Evolutionary conservation across 2,797 vertebrate species (phyloP).

Genomic region (Artibeus lituratus): DNA sequence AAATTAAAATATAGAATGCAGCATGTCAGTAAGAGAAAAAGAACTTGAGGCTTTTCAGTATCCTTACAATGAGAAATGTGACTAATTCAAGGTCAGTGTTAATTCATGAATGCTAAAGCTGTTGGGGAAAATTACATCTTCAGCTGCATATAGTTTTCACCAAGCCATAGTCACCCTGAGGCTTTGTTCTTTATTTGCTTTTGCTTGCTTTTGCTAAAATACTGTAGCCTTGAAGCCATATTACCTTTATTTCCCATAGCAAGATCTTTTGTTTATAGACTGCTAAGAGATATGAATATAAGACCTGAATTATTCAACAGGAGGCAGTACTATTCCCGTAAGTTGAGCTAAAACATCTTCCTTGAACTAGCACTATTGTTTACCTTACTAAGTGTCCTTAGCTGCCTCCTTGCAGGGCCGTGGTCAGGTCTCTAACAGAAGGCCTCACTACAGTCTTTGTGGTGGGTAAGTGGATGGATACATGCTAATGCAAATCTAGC

Average conservation of each 20-base stretch:
- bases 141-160: neutral
- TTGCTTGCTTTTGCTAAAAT: neutral
- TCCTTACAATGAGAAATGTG: neutral
- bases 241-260: neutral
- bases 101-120: neutral
- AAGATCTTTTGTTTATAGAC: neutral
- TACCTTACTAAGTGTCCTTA: neutral
- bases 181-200: neutral
- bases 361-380: neutral
- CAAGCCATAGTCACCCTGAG: neutral
- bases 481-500: neutral
- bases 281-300: neutral
- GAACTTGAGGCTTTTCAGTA: neutral
- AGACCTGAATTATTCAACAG: neutral
- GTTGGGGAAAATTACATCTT: neutral
- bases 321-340: rapidly evolving
- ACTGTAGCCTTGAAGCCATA: neutral
- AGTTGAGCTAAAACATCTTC: neutral
- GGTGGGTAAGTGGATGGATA: neutral
- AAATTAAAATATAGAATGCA: conserved; percentile 11
- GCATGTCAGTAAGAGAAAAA: neutral
- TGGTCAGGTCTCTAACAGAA: neutral
- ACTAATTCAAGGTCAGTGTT: conserved; percentile 44
- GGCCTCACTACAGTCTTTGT: neutral
- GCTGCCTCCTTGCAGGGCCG: neutral